Evolutionary conservation across 2,888 invertebrate species (phyloP), one percentile per base, ranked within the genome.

Genomic region (Spicauda simplicius): DNA sequence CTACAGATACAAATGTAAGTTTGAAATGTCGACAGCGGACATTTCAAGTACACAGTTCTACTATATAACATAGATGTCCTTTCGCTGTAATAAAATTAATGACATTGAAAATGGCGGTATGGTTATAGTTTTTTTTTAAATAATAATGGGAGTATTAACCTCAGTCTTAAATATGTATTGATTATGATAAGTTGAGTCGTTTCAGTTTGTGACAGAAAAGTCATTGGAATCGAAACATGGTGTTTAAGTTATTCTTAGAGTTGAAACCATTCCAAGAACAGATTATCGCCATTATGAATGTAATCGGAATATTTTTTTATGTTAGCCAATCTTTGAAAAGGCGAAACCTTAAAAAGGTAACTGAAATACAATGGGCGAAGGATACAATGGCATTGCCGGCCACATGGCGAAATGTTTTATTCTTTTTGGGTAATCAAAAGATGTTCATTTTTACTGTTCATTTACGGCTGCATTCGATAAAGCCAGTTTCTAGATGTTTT

Each of bases 371-470:
- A 91, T 91, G 84, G 88, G 64, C 71, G 71, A 77, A 73, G 81
- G 80, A 85, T 76, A 92, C 92, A 92, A 92, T 92, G 79, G 89
- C 77, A 60, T 62, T 70, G 73, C 69, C 77, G 80, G 83, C 88
- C 89, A 90, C 85, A 88, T 89, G 90, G 86, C 77, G 77, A 77
- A 82, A 79, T 78, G 76, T 71, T 77, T 81, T 81, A 78, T 84
- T 86, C 80, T 82, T 87, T 86, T 86, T 86, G 79, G 53, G 74
- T 80, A 83, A 80, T 83, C 81, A 76, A 78, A 84, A 83, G 82
- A 84, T 87, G 85, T 59, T 82, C 81, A 84, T 80, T 87, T 73
- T 85, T 85, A 87, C 87, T 86, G 86, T 87, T 84, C 61, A 61
- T 56, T 67, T 61, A 61, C 56, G 60, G 67, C 61, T 61, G 56